Base-by-base conservation (phyloP, 1,140 invertebrate genomes). In the Archegozetes longisetosus region DNA sequence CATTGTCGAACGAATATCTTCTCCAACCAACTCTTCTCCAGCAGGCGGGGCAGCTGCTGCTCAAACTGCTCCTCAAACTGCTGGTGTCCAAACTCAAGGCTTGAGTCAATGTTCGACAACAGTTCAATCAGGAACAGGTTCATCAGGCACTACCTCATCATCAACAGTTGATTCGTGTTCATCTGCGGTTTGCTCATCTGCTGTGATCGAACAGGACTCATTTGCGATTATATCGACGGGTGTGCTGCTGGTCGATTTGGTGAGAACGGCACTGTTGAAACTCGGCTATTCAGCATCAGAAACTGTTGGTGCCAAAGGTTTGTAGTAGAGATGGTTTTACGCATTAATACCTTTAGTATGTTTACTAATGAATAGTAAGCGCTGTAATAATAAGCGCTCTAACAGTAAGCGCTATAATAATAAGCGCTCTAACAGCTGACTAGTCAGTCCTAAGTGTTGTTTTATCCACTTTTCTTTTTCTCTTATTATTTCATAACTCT, bases 201-300 rank as follows among this genome's bases (percentile, higher is more conserved):
- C 25, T 54, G 40, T 58, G 17, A 48, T 62, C 14, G 61, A 62
- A 47, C 61, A 62, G 27, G 89, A 94, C 72, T 87, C 85, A 66
- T 94, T 88, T 71, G 89, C 92, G 67, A 92, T 94, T 70, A 85
- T 94, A 65, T 88, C 89, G 4, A 81, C 84, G n/a, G 79, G 80
- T 51, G 91, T 87, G 53, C 82, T 84, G 32, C 89, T 93, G 73
- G 81, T 84, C 60, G 88, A 87, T 66, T 74, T 89, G 32, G 84
- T 89, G 0, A 78, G 80, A 20, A 82, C 83, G 1, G 86, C 85
- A 3, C 77, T 89, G 59, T 75, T 82, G 67, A 77, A 84, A 65
- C 75, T 89, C 0, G 86, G 86, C 13, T 89, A 89, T 70, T 80
- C 83, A 2, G 76, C 82, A 50, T 81, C 86, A 61, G 80, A 82